Percentiles rank a stretch among this genome's conserved stretches.
phyloP scores from a whole-genome alignment of 1,140 invertebrate species.

The Melipona quadrifasciata region DNA sequence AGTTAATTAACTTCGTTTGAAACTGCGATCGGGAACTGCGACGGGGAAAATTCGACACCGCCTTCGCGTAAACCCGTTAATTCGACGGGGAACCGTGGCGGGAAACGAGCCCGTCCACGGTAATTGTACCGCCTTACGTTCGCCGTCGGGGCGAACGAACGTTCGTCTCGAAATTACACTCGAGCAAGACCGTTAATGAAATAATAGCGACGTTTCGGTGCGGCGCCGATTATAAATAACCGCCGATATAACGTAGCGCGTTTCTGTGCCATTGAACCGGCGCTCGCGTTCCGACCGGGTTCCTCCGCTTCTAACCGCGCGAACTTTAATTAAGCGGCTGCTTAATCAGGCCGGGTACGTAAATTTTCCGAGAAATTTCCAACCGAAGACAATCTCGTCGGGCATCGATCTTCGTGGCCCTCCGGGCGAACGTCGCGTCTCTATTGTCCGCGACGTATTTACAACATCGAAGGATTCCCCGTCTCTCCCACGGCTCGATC shows the following conservation, averaged over 20 bases:
- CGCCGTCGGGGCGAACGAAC: neutral
- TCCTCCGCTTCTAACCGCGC: neutral
- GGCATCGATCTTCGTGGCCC: conserved; percentile 15
- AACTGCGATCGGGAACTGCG: neutral
- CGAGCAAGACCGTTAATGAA: conserved; percentile 1
- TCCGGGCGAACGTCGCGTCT: neutral
- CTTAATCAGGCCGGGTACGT: conserved; percentile 48
- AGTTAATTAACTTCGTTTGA: neutral
- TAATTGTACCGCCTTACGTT: neutral
- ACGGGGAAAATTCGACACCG: neutral
- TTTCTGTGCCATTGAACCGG: conserved; percentile 5
- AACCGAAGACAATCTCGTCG: conserved; percentile 27
- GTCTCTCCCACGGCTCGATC: neutral
- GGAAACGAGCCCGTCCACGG: neutral
- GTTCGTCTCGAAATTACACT: neutral
- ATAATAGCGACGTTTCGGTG: conserved; percentile 17
- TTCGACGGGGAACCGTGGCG: neutral
- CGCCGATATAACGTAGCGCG: neutral
- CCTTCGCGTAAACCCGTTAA: neutral
- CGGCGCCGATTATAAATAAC: conserved; percentile 19
- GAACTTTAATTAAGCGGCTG: conserved; percentile 59
- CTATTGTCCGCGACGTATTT: conserved; percentile 16
- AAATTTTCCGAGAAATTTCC: conserved; percentile 48
- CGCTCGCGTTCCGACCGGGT: neutral
- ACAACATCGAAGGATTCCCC: neutral